phyloP scores from a whole-genome alignment of 2,797 vertebrate species.

The Phoebastria nigripes region DNA sequence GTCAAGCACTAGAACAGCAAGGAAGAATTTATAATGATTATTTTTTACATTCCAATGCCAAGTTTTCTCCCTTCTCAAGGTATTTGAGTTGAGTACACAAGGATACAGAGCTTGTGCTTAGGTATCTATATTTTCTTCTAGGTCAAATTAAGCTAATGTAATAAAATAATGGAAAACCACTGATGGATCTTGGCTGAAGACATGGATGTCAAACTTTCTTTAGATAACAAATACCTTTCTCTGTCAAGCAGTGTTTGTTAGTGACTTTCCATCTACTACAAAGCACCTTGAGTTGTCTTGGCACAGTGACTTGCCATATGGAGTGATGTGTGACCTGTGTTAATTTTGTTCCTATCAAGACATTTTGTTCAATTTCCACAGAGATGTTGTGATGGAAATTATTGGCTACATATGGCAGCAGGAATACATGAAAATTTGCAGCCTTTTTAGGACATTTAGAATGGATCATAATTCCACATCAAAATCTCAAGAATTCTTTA shows the following conservation, averaged over 20 bases:
- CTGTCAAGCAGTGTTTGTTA: constrained; percentile 31
- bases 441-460: neutral
- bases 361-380: constrained; percentile 61
- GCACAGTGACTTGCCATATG: constrained; percentile 61
- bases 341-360: constrained; percentile 67
- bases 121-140: constrained; percentile 40
- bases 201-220: constrained; percentile 43
- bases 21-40: neutral
- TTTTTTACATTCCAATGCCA: neutral
- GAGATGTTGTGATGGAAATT: constrained; percentile 56
- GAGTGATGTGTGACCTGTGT: constrained; percentile 62
- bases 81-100: neutral
- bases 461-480: neutral
- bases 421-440: neutral
- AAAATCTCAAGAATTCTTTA: neutral
- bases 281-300: constrained; percentile 68
- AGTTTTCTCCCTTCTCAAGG: neutral
- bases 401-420: constrained; percentile 46
- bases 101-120: neutral
- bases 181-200: constrained; percentile 58
- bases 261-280: constrained; percentile 64
- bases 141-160: constrained; percentile 55
- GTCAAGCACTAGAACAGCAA: neutral
- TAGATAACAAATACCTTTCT: neutral
- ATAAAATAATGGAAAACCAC: constrained; percentile 57